A percentile compares a stretch with the other conserved stretches of the same genome.
These are phyloP conservation scores for Gonioctena quinquepunctata DNA, from an alignment of 1,140 invertebrate species.

Conservation along the genomic window DNA sequence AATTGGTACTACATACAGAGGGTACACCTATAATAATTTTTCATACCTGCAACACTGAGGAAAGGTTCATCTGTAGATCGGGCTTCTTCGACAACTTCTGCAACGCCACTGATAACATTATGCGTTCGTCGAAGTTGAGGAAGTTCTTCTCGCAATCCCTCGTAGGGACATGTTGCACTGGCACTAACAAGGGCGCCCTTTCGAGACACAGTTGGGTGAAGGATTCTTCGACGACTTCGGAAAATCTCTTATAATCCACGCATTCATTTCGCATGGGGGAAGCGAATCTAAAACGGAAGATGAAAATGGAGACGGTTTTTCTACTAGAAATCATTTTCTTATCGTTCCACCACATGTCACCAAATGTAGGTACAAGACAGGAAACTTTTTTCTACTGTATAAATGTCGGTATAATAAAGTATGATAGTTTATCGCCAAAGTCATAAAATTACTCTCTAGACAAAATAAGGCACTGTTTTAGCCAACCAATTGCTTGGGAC, in stretches of 20 bases:
- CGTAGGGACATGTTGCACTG: constrained; percentile 66
- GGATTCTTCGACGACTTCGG: constrained; percentile 66
- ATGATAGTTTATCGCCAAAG: too few species aligned
- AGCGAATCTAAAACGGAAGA: constrained; percentile 64
- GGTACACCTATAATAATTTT: too few species aligned
- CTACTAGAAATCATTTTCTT: neutral
- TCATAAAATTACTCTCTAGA: too few species aligned
- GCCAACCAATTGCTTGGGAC: too few species aligned
- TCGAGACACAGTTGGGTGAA: constrained; percentile 66
- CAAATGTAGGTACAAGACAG: too few species aligned
- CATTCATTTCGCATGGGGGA: constrained; percentile 60
- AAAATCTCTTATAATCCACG: constrained; percentile 69
- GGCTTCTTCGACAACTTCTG: constrained; percentile 65
- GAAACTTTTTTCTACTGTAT: too few species aligned
- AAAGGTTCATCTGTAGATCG: constrained; percentile 67
- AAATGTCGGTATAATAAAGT: too few species aligned
- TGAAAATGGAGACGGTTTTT: too few species aligned
- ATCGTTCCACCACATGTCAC: too few species aligned
- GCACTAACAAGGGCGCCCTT: constrained; percentile 65
- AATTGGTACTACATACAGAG: too few species aligned
- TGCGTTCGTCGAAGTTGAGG: constrained; percentile 71
- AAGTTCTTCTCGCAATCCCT: constrained; percentile 64
- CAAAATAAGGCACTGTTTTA: too few species aligned
- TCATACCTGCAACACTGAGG: constrained; percentile 62
- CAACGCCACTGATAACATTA: constrained; percentile 62